phyloP scores from a whole-genome alignment of 2,888 invertebrate species.

The Adela reaumurella region DNA sequence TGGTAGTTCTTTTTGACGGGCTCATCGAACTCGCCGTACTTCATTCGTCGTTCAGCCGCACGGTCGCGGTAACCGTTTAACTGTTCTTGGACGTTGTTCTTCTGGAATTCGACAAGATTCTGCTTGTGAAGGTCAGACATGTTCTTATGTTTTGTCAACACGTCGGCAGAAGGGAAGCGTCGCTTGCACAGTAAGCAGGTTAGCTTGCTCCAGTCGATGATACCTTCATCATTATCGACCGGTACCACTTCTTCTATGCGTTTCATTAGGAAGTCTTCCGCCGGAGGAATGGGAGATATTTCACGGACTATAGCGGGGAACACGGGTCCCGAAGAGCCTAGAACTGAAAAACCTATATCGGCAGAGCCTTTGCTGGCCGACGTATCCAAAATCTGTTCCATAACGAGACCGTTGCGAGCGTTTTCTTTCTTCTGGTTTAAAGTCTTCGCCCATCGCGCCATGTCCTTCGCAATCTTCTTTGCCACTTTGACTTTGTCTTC shows the following conservation, averaged over 20 bases:
- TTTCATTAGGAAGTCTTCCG: slow-evolving; percentile 35
- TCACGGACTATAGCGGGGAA: slow-evolving; percentile 29
- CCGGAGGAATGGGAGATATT: slow-evolving; percentile 27
- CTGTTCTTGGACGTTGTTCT: slow-evolving; percentile 31
- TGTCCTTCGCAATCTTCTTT: slow-evolving; percentile 92
- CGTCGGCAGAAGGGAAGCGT: slow-evolving; percentile 87
- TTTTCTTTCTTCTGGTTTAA: slow-evolving; percentile 92
- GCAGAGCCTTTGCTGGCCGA: slow-evolving; percentile 71
- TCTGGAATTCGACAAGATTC: slow-evolving; percentile 63
- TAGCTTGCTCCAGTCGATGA: slow-evolving; percentile 85
- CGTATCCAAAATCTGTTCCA: slow-evolving; percentile 42
- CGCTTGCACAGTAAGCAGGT: slow-evolving; percentile 94
- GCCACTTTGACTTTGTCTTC: slow-evolving; percentile 96
- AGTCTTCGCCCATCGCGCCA: slow-evolving; percentile 90
- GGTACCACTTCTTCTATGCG: slow-evolving; percentile 46
- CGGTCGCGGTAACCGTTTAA: slow-evolving; percentile 76
- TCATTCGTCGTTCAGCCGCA: slow-evolving; percentile 91
- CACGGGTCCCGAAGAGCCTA: slow-evolving; percentile 63
- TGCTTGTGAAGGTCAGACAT: slow-evolving; percentile 93
- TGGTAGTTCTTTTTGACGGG: slow-evolving; percentile 33
- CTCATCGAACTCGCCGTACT: slow-evolving; percentile 86
- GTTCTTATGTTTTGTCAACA: slow-evolving; percentile 85
- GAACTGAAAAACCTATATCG: slow-evolving; percentile 89
- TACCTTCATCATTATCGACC: slow-evolving; percentile 69
- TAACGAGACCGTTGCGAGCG: slow-evolving; percentile 39